Evolutionary conservation across 2,797 vertebrate genomes (phyloP), one percentile per base, ranked within the genome.

Genomic region (Chiroxiphia lanceolata): DNA sequence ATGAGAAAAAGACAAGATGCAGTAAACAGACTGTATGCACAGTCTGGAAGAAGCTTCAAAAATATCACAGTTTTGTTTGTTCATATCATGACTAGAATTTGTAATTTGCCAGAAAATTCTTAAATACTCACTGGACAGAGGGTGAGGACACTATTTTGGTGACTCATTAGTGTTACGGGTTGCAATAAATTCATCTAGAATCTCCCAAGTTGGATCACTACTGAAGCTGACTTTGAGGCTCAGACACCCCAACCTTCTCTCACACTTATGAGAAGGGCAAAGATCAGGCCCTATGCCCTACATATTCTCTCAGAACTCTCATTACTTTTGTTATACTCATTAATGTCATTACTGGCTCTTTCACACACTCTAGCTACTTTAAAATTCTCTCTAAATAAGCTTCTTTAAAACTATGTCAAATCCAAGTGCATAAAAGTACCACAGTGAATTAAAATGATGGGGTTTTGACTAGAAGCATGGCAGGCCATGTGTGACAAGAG

Each of bases 291-390:
- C 87, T 48, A 3, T 84, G 90, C 74, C 61, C 83, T 68, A 17
- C 15, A 11, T 80, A 38, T 64, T 93, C 56, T 91, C 71, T 67
- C 47, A 87, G 21, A 34, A 89, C 36, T 77, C 71, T 93, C 71
- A 77, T 95, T 92, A 91, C 89, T 85, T 89, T 40, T 93, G 56
- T 67, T 87, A 53, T 80, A 69, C 47, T 83, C 21, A 36, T 94
- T 93, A 85, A 44, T 90, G 74, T 89, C 74, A 72, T 92, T 87
- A 59, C 59, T 69, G 63, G 21, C 21, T 88, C 68, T 89, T 95
- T 95, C 72, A 9, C 31, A 44, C 63, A 84, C 34, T 83, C 54
- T 36, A 63, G 40, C 33, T 84, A 84, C 56, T 68, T 68, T 79
- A 40, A 93, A 94, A 69, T 87, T 84, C 81, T 82, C 47, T 64